Evolutionary conservation across 2,113 vertebrate genomes (phyloP).

Genomic region (Brienomyrus longianalis): DNA sequence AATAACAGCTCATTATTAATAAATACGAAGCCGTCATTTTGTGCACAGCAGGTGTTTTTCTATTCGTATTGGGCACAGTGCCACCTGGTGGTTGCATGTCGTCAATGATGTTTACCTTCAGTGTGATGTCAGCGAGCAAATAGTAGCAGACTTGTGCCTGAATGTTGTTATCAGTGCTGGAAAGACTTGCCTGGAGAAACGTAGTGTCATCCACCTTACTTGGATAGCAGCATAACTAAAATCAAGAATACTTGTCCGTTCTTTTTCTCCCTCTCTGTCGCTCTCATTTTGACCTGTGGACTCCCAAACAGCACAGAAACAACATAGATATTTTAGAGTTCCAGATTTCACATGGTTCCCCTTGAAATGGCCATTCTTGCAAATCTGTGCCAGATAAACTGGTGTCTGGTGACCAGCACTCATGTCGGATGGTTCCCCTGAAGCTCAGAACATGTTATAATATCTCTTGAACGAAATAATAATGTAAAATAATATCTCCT

Average conservation of each 20-base stretch:
- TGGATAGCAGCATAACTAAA: background rate
- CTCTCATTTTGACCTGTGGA: background rate
- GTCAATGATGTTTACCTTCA: background rate
- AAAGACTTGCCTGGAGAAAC: constrained; percentile 28
- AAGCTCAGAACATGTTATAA: background rate
- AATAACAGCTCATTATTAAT: background rate
- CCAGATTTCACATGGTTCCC: constrained; percentile 36
- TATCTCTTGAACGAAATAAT: background rate
- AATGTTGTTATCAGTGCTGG: constrained; percentile 39
- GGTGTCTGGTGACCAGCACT: background rate
- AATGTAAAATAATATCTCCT: background rate
- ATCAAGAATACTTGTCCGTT: background rate
- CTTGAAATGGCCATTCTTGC: constrained; percentile 21
- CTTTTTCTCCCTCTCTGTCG: background rate
- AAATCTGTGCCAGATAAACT: constrained; percentile 1
- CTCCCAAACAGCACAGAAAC: background rate
- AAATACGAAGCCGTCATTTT: background rate
- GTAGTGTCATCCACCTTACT: background rate
- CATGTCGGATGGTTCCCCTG: background rate
- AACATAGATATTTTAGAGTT: constrained; percentile 38
- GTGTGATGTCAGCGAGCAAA: background rate
- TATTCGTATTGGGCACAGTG: constrained; percentile 1
- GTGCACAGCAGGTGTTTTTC: background rate
- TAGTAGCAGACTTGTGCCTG: constrained; percentile 9
- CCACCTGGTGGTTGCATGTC: constrained; percentile 9